Evolutionary conservation across 2,888 invertebrate genomes (phyloP).

Genomic region (Dyspetes luteomarginatus): DNA sequence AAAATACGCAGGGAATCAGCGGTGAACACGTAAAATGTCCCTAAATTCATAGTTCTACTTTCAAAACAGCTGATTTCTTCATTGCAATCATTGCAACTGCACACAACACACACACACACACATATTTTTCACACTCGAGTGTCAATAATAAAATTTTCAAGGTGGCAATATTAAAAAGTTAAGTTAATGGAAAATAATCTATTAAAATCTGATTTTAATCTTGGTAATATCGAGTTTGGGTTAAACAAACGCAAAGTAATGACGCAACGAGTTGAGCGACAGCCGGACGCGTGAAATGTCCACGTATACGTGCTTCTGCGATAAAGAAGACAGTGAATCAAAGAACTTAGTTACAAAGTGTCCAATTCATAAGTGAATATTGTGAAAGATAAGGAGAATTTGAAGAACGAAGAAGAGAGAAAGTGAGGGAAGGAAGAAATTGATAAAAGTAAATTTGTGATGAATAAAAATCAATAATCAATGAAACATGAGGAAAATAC

Average conservation of each 20-base stretch:
- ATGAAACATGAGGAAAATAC: constrained; percentile 68
- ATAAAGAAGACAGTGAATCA: constrained; percentile 40
- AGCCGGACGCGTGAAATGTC: constrained; percentile 70
- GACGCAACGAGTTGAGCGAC: constrained; percentile 35
- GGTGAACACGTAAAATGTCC: constrained; percentile 45
- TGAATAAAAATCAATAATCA: constrained; percentile 53
- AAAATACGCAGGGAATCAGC: constrained; percentile 24
- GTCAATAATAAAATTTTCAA: constrained; percentile 11
- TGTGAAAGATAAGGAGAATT: no score
- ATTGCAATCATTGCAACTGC: not conserved
- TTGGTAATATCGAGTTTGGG: not conserved
- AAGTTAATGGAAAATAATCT: not conserved
- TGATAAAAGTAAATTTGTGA: constrained; percentile 27
- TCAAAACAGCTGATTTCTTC: constrained; percentile 33
- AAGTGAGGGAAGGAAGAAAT: not conserved
- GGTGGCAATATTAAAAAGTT: not conserved
- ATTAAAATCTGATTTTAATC: not conserved
- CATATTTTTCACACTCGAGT: not conserved
- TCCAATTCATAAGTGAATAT: constrained; percentile 7
- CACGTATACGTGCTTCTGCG: constrained; percentile 72
- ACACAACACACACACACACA: not conserved
- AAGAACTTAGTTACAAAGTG: constrained; percentile 22
- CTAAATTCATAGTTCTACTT: constrained; percentile 19
- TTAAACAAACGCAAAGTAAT: constrained; percentile 15
- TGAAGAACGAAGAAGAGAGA: not conserved